Conservation (phyloP, 2,797 vertebrate genomes). For the Chelmon rostratus region DNA sequence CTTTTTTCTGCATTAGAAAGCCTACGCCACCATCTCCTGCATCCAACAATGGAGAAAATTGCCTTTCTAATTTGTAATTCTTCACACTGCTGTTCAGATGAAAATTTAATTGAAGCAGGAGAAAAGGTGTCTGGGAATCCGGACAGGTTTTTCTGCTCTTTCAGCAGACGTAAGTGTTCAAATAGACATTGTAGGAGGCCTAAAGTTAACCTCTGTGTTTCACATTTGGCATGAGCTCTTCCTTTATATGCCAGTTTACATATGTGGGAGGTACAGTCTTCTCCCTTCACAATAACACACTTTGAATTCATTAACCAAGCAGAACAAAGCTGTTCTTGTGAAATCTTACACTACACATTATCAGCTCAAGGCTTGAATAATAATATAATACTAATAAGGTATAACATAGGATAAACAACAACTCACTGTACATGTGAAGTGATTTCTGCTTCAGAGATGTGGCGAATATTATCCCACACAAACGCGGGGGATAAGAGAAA, state of each 20-base stretch:
- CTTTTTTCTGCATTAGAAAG: conserved; percentile 5
- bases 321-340: background rate
- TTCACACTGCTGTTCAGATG: conserved; percentile 10
- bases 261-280: conserved; percentile 27
- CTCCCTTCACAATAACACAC: conserved; percentile 5
- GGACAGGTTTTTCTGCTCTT: background rate
- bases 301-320: conserved; percentile 4
- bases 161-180: conserved; percentile 26
- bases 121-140: background rate
- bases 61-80: conserved; percentile 1
- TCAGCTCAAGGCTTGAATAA: background rate
- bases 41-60: background rate
- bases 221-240: conserved; percentile 13
- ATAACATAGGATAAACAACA: background rate
- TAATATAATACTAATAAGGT: background rate
- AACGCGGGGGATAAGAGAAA: background rate
- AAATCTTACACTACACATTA: background rate
- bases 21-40: background rate
- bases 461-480: background rate
- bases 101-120: conserved; percentile 3
- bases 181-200: conserved; percentile 5
- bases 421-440: background rate
- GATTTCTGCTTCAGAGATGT: background rate
- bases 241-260: conserved; percentile 5
- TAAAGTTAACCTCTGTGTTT: conserved; percentile 3